Percentiles rank a stretch among this genome's conserved stretches.
These are phyloP conservation scores for Stictocephala bisonia DNA, from an alignment of 2,888 invertebrate species.

Conservation along the genomic window DNA sequence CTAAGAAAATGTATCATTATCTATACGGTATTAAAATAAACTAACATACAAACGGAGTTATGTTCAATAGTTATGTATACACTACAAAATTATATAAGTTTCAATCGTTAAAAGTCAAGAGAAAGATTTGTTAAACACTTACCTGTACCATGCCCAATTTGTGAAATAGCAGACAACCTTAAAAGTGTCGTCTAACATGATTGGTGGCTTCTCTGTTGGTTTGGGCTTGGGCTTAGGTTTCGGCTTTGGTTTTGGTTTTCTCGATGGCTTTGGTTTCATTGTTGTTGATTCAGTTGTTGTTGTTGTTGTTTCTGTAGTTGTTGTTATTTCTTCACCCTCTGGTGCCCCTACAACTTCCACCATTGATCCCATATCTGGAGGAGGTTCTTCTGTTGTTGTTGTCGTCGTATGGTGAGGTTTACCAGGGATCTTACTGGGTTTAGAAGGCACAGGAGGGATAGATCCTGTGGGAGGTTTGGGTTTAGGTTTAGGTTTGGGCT, in stretches of 20 bases:
- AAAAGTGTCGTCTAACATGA: conserved; percentile 65
- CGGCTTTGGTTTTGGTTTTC: conserved; percentile 51
- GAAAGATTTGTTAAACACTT: conserved; percentile 47
- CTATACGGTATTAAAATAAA: too few relatives aligned
- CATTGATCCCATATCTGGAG: conserved; percentile 17
- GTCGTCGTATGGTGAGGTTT: conserved; percentile 46
- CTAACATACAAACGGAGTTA: too few relatives aligned
- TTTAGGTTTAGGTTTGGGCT: conserved; percentile 23
- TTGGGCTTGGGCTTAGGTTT: conserved; percentile 53
- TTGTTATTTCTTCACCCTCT: conserved; percentile 16
- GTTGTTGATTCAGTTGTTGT: conserved; percentile 53
- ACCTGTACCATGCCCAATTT: conserved; percentile 91
- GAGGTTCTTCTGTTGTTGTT: conserved; percentile 46
- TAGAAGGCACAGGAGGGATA: conserved; percentile 44
- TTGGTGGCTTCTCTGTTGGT: not conserved
- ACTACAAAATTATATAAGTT: too few relatives aligned
- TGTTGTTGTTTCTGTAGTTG: conserved; percentile 43
- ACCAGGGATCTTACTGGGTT: conserved; percentile 50
- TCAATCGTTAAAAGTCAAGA: too few relatives aligned
- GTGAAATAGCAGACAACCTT: conserved; percentile 93
- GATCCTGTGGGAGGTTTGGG: too few relatives aligned
- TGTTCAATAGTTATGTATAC: too few relatives aligned
- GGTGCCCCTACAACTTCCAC: conserved; percentile 20
- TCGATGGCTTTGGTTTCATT: conserved; percentile 42
- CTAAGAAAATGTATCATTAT: too few relatives aligned